Conservation (phyloP, 2,888 invertebrate species). For the Pandemis corylana region DNA sequence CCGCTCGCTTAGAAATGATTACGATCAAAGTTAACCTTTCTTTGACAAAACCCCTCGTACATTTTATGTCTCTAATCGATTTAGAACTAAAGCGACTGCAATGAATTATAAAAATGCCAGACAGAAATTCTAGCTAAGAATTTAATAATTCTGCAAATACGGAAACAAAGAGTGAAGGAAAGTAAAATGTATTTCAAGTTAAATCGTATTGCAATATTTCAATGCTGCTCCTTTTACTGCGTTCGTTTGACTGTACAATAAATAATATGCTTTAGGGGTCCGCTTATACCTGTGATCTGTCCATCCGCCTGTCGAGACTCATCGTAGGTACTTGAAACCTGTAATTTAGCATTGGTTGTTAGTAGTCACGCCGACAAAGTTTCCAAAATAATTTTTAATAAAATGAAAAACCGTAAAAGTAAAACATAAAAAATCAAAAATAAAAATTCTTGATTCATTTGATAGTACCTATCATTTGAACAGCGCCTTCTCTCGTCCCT, state of each 20-base stretch:
- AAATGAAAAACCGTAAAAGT: too few species aligned
- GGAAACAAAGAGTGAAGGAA: slow-evolving; percentile 13
- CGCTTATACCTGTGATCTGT: too few species aligned
- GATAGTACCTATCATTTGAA: too few species aligned
- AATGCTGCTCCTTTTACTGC: slow-evolving; percentile 24
- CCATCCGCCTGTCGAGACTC: too few species aligned
- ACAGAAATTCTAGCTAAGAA: slow-evolving; percentile 32
- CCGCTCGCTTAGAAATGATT: too few species aligned
- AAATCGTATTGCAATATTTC: slow-evolving; percentile 36
- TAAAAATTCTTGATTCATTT: too few species aligned
- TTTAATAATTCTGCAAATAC: slow-evolving; percentile 36
- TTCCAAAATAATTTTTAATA: too few species aligned
- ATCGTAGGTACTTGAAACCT: too few species aligned
- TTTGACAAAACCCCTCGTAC: not conserved
- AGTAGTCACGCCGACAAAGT: too few species aligned
- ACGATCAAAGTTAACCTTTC: not conserved
- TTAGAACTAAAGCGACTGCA: slow-evolving; percentile 23
- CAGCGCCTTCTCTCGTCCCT: too few species aligned
- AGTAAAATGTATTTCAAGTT: slow-evolving; percentile 29
- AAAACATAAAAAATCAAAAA: too few species aligned
- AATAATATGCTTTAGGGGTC: not conserved
- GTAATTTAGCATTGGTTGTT: too few species aligned
- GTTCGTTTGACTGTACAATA: not conserved
- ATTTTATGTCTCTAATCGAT: not conserved
- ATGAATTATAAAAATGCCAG: slow-evolving; percentile 32